Percentiles rank a stretch among this genome's conserved stretches.
phyloP scores from a whole-genome alignment of 2,888 invertebrate species.

The Pseudeuparius sepicola region DNA sequence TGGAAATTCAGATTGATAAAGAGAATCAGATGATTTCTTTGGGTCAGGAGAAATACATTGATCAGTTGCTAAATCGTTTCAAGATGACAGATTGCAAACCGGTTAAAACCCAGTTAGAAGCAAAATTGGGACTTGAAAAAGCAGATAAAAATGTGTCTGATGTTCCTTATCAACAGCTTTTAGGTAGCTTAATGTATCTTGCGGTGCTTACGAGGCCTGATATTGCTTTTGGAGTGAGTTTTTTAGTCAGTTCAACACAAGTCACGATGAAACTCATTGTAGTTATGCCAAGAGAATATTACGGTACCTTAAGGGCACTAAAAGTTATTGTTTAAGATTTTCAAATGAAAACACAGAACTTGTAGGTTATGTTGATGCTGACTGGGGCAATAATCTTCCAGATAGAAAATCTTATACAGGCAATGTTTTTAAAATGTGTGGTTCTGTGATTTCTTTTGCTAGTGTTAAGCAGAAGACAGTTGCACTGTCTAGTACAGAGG shows the following conservation, averaged over 20 bases:
- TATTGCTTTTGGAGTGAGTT: constrained; percentile 16
- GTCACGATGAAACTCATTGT: constrained; percentile 15
- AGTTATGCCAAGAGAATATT: constrained; percentile 16
- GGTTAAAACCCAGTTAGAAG: constrained; percentile 14
- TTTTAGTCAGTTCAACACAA: constrained; percentile 20
- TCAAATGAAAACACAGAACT: constrained; percentile 8
- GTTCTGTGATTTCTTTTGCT: constrained; percentile 26
- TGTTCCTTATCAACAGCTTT: constrained; percentile 15
- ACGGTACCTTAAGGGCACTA: constrained; percentile 11
- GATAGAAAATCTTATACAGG: constrained; percentile 36
- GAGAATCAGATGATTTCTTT: constrained; percentile 18
- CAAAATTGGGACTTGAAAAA: constrained; percentile 10
- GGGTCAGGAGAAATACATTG: constrained; percentile 22
- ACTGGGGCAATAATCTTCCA: constrained; percentile 9
- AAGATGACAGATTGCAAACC: too few relatives aligned
- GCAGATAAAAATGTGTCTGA: not conserved
- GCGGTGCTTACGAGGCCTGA: constrained; percentile 16
- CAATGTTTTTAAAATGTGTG: constrained; percentile 25
- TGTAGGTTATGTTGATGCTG: constrained; percentile 13
- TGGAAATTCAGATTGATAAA: constrained; percentile 18
- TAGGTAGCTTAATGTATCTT: constrained; percentile 16
- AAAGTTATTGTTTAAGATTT: constrained; percentile 11
- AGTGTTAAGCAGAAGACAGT: constrained; percentile 29
- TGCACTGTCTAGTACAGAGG: constrained; percentile 28
- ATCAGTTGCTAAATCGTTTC: constrained; percentile 18